Evolutionary conservation across 2,113 vertebrate species (phyloP).

Genomic region (Panthera uncia): DNA sequence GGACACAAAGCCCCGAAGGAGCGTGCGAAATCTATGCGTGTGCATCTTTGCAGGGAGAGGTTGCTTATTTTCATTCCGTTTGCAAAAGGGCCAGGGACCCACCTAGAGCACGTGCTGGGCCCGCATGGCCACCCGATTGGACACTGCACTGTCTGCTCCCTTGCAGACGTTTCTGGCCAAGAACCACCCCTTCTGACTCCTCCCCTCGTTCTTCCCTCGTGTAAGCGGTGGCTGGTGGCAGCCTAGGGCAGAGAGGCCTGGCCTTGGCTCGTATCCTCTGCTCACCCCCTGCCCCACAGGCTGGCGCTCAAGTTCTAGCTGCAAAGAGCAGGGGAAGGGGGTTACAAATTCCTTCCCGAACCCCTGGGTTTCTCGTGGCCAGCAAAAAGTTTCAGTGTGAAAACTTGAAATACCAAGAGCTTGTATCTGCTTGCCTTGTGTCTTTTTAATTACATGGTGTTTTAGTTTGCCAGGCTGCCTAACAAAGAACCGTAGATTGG

Average conservation of each 20-base stretch:
- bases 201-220: background rate
- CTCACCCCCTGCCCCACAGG: background rate
- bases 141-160: background rate
- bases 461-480: background rate
- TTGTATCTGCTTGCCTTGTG: background rate
- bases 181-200: background rate
- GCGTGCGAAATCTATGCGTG: no score
- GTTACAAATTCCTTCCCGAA: background rate
- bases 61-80: background rate
- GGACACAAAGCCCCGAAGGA: background rate
- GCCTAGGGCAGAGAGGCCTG: background rate
- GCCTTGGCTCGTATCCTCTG: background rate
- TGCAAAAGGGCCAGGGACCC: background rate
- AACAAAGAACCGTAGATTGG: background rate
- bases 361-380: background rate
- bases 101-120: background rate
- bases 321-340: no score
- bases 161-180: background rate
- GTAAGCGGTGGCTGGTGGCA: background rate
- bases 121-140: fast-evolving
- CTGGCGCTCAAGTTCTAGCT: background rate
- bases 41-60: background rate
- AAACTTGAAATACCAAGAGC: background rate
- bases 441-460: background rate
- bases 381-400: background rate